Base-by-base conservation (phyloP, 23 tunicate species). In the Aplidium turbinatum region DNA sequence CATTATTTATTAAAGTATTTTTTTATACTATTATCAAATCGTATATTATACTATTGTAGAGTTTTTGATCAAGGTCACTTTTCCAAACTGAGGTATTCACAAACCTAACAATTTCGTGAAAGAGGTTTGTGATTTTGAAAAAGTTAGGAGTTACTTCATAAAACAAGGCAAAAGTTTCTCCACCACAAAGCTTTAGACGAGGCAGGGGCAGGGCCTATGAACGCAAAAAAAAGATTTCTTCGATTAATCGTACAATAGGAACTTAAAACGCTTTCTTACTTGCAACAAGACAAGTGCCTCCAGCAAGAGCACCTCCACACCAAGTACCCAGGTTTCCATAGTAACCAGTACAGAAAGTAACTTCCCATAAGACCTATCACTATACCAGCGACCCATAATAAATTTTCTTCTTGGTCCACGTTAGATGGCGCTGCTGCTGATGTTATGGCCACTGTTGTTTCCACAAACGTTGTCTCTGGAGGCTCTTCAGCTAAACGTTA, bases 261-360 rank as follows among this genome's bases (percentile, higher is more conserved):
- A 9, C 48, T 42, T 42, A 13, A 42, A 42, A 9, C 48, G 48
- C 13, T 9, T 42, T 42, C 9, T 29, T 55, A 70, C 78, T 62
- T 42, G 53, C 71, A 84, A 57, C 73, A 62, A 25, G 77, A 62
- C 58, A 78, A 28, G 53, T 85, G 84, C 38, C 92, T 33, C 70
- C 82, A 77, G 29, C 79, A 72, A 1, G 63, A 80, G 53, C 85
- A 78, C 13, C 84, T 60, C 96, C 96, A 88, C 30, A 81, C 77
- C 35, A 88, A 58, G 45, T 80, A 88, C 20, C 86, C 86, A 1
- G 85, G 86, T 79, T 82, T 74, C 68, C 78, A 87, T 0, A 87
- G 72, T 47, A 74, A 54, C 86, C 85, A 87, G 42, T 79, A 80
- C 7, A 87, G 78, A 63, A 80, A 57, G 72, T 73, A 80, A 26